Percentiles rank a stretch among this genome's conserved stretches.
Conservation (phyloP, 2,888 invertebrate species). For the Xestia c-nigrum region DNA sequence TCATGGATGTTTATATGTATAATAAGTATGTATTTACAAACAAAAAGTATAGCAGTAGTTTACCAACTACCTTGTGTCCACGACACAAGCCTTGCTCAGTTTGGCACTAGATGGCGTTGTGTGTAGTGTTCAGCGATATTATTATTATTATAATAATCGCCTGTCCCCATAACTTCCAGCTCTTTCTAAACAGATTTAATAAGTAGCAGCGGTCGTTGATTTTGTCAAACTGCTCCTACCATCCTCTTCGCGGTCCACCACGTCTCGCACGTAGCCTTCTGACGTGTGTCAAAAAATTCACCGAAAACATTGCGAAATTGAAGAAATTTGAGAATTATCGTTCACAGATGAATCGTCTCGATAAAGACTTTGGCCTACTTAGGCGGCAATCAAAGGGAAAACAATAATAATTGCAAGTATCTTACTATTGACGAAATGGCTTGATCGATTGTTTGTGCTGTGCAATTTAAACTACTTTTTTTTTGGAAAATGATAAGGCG, state of each 20-base stretch:
- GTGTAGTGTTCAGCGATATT: too few species aligned
- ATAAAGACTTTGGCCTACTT: conserved; percentile 48
- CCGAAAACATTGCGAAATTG: background rate
- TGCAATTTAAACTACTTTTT: background rate
- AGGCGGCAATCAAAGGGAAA: conserved; percentile 23
- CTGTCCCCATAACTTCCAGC: background rate
- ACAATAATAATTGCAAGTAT: conserved; percentile 9
- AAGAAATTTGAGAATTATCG: background rate
- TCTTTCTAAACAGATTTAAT: background rate
- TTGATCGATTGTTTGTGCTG: background rate
- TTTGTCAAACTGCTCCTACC: background rate
- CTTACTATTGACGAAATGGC: conserved; percentile 19
- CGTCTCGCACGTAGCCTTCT: background rate
- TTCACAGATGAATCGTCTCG: conserved; percentile 30
- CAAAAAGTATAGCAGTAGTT: too few species aligned
- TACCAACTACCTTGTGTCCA: too few species aligned
- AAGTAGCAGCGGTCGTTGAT: background rate
- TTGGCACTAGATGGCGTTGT: too few species aligned
- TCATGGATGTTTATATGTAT: too few species aligned
- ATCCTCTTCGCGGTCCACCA: background rate
- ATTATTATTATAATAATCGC: too few species aligned
- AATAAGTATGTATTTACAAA: too few species aligned
- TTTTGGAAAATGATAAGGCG: background rate
- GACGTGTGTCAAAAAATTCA: background rate
- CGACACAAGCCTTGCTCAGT: too few species aligned